phyloP scores from a whole-genome alignment of 37 sponge, comb jelly and placozoan species.

The Lycopodina hypogea region DNA sequence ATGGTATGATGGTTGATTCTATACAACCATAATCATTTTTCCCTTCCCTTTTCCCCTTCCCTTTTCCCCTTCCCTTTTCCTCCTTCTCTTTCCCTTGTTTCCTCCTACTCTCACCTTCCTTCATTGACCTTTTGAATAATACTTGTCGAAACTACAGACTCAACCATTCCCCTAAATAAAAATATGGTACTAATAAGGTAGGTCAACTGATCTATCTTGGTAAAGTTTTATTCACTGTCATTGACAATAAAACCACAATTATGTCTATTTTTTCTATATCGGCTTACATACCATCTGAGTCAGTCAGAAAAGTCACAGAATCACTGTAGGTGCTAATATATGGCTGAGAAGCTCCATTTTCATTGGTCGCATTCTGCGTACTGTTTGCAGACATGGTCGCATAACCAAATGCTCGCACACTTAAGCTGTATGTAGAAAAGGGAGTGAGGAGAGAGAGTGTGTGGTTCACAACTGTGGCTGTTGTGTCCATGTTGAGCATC shows the following conservation, averaged over 20 bases:
- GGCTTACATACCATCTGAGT: conserved; percentile 1
- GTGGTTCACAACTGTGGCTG: background rate
- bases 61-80: background rate
- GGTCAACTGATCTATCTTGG: too few relatives aligned
- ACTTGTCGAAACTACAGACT: too few relatives aligned
- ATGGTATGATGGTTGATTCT: too few relatives aligned
- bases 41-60: background rate
- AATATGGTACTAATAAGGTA: too few relatives aligned
- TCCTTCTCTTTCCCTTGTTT: background rate
- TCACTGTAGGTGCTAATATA: conserved; percentile 15
- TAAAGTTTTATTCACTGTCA: too few relatives aligned
- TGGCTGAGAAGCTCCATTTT: background rate
- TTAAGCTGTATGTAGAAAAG: background rate
- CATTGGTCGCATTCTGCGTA: background rate
- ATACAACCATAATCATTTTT: background rate
- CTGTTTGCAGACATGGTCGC: background rate
- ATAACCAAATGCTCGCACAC: background rate
- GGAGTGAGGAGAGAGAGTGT: background rate
- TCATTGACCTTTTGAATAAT: background rate
- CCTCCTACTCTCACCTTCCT: background rate
- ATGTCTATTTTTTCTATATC: too few relatives aligned
- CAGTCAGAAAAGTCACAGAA: background rate
- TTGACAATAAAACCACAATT: too few relatives aligned
- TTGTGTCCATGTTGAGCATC: background rate
- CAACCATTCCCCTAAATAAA: too few relatives aligned